Base-by-base conservation (phyloP, 2,888 invertebrate species). In the Harpalus rubripes region DNA sequence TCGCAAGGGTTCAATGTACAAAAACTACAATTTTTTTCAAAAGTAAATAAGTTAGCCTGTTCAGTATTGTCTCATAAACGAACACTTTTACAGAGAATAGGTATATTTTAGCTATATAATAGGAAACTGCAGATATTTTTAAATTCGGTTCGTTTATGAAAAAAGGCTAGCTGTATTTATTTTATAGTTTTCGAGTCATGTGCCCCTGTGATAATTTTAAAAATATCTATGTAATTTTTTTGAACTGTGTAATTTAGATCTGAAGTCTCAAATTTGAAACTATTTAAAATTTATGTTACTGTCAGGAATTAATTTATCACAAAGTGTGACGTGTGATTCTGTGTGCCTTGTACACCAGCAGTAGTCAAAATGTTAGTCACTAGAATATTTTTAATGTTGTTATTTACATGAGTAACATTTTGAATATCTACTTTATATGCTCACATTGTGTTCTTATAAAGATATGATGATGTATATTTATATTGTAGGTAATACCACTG, bases 271-370 rank as follows among this genome's bases (percentile, higher is more conserved):
- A 26, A 72, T 41, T 12, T 16, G 39, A 56, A n/a, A 7, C 41
- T 15, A 10, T 80, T 15, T 15, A 12, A 15, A 80, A 80, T 32
- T 59, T 65, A 18, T 32, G 16, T 1, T 81, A 63, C 72, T 81
- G 72, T 81, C 72, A 81, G 72, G n/a, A 22, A 32, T 78, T 52
- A n/a, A 41, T 39, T 44, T 78, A 84, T 78, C 76, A 84, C 84
- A 84, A 59, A 18, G 84, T 84, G 84, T 83, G 83, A 76, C 58
- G 76, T 83, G 83, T 84, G 84, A 84, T 76, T 63, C 72, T 61
- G 84, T 84, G 84, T 84, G 84, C 84, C 84, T 84, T 84, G 76
- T 78, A 78, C 84, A 84, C 84, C 56, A 76, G 76, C 76, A 78
- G 65, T 84, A 76, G 76, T 84, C 84, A 84, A 84, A 78, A 78